Percentiles rank a stretch among this genome's conserved stretches.
Conservation (phyloP, 1,140 invertebrate species). For the Schlechtendalia chinensis region DNA sequence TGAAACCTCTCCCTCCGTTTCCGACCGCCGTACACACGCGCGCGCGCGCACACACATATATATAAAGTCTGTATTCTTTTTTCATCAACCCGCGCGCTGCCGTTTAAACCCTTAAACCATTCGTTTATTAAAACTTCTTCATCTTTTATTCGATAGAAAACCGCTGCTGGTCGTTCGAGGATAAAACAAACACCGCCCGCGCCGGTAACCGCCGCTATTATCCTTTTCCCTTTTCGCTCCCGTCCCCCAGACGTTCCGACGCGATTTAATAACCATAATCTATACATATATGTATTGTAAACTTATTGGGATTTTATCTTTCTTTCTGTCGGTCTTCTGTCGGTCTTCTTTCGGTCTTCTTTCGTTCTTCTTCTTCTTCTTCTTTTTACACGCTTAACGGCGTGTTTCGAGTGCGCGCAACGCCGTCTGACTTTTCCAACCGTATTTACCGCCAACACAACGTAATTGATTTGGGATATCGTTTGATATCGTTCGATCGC, state of each 20-base stretch:
- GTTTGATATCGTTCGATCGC: no score
- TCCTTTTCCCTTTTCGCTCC: not conserved
- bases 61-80: slow-evolving; percentile 51
- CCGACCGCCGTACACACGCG: slow-evolving; percentile 45
- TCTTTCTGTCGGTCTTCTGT: no score
- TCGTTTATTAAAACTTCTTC: slow-evolving; percentile 57
- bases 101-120: slow-evolving; percentile 55
- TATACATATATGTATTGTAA: slow-evolving; percentile 9
- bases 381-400: no score
- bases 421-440: no score
- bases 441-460: no score
- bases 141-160: slow-evolving; percentile 58
- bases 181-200: slow-evolving; percentile 56
- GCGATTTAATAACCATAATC: slow-evolving; percentile 41
- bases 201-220: slow-evolving; percentile 14
- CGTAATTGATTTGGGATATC: no score
- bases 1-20: slow-evolving; percentile 35
- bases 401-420: no score
- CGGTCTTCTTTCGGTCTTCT: no score
- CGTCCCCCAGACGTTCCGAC: not conserved
- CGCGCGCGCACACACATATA: no score
- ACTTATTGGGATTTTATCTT: slow-evolving; percentile 28
- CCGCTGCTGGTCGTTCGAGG: slow-evolving; percentile 55
- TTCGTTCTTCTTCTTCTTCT: no score
- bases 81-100: slow-evolving; percentile 51